phyloP scores from a whole-genome alignment of 2,797 vertebrate genomes.

The Molossus molossus region DNA sequence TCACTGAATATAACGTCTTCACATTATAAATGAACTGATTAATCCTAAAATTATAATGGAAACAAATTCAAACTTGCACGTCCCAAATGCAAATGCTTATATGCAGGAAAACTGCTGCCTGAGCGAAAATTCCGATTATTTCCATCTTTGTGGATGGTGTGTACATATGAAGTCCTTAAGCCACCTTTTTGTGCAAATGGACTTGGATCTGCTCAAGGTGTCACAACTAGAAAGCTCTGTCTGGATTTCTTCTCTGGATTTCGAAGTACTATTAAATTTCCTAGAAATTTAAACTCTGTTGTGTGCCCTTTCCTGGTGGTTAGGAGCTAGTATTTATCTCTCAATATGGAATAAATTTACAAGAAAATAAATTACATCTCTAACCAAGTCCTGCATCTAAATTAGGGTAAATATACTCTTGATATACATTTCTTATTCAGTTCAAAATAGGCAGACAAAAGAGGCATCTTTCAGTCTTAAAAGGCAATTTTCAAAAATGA shows the following conservation, averaged over 20 bases:
- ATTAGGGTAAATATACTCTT: slow-evolving; percentile 5
- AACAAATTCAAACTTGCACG: background rate
- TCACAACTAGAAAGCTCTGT: background rate
- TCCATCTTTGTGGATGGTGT: background rate
- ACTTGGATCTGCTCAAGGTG: background rate
- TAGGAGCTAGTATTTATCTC: background rate
- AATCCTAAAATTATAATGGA: slow-evolving; percentile 7
- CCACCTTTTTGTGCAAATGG: background rate
- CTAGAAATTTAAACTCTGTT: background rate
- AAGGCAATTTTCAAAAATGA: slow-evolving; percentile 61
- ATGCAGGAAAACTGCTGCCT: background rate
- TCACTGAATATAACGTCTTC: background rate
- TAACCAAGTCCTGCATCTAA: slow-evolving; percentile 17
- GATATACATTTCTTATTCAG: background rate
- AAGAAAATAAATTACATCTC: slow-evolving; percentile 33
- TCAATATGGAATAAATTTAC: background rate
- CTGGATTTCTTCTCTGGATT: slow-evolving; percentile 1
- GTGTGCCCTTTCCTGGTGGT: background rate
- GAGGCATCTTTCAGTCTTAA: background rate
- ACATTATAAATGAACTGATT: slow-evolving; percentile 13
- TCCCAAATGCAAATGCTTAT: background rate
- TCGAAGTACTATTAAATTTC: slow-evolving; percentile 19
- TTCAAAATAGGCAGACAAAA: slow-evolving; percentile 47
- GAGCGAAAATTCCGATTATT: background rate
- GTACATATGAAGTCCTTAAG: background rate